These are phyloP conservation scores for Girardinichthys multiradiatus DNA, from an alignment of 2,113 vertebrate species.

Conservation along the genomic window DNA sequence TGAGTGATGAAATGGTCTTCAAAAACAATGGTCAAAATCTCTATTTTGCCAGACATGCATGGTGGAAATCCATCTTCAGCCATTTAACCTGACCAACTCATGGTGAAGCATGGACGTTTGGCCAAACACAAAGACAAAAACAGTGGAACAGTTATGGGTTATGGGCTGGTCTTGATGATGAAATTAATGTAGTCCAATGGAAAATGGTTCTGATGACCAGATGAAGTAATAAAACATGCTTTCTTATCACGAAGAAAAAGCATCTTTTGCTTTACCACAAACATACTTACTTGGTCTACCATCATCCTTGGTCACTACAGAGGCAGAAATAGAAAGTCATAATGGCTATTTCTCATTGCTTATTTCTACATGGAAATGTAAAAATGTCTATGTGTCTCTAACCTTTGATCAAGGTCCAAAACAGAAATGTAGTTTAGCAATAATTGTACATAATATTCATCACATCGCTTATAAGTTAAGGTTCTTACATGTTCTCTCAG, in stretches of 20 bases:
- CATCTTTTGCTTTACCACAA: constrained; percentile 53
- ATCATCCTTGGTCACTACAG: constrained; percentile 80
- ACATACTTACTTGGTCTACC: constrained; percentile 82
- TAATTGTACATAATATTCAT: not conserved
- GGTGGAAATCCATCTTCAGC: constrained; percentile 41
- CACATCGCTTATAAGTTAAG: not conserved
- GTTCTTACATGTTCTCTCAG: constrained; percentile 90
- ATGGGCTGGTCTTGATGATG: constrained; percentile 58
- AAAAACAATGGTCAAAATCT: constrained; percentile 50
- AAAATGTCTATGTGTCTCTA: not conserved
- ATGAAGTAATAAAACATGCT: constrained; percentile 67
- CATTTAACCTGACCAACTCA: constrained; percentile 25
- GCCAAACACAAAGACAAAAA: constrained; percentile 51
- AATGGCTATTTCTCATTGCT: constrained; percentile 42
- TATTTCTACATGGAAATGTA: constrained; percentile 5
- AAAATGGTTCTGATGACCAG: constrained; percentile 49
- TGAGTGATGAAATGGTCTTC: constrained; percentile 45
- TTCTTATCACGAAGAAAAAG: constrained; percentile 41
- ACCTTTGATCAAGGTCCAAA: constrained; percentile 17
- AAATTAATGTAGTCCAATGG: constrained; percentile 51
- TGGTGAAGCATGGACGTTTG: constrained; percentile 32
- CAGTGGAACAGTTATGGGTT: constrained; percentile 49
- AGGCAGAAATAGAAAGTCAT: constrained; percentile 67
- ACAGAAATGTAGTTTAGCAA: constrained; percentile 18
- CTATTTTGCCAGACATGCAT: constrained; percentile 64